These are phyloP conservation scores for Lophius piscatorius DNA, from an alignment of 2,113 vertebrate genomes.

Conservation along the genomic window DNA sequence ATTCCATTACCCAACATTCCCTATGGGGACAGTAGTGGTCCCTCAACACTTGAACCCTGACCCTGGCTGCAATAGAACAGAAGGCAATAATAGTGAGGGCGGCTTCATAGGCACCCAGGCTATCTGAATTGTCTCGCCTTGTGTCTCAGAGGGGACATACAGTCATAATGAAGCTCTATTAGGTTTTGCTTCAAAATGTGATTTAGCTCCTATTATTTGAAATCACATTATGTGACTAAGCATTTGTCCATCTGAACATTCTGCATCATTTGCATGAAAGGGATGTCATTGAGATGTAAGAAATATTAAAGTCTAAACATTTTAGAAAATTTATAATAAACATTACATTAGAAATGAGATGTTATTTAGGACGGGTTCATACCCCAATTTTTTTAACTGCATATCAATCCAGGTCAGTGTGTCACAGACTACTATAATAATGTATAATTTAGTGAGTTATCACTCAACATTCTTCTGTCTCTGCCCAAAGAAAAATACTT, in stretches of 20 bases:
- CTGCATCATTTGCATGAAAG: neutral
- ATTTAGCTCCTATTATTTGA: constrained; percentile 48
- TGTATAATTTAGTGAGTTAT: no score
- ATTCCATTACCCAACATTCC: constrained; percentile 78
- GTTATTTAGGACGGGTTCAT: no score
- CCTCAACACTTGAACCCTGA: constrained; percentile 77
- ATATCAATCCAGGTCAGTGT: no score
- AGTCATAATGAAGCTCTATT: constrained; percentile 47
- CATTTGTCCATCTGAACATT: neutral
- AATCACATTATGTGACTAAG: constrained; percentile 15
- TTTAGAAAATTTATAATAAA: no score
- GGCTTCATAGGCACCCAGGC: constrained; percentile 66
- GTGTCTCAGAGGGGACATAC: constrained; percentile 45
- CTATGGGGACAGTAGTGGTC: constrained; percentile 70
- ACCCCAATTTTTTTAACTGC: no score
- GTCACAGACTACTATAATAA: no score
- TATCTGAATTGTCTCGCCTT: constrained; percentile 48
- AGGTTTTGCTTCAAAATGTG: constrained; percentile 50
- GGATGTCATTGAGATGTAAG: neutral
- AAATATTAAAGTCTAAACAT: no score
- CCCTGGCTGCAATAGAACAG: constrained; percentile 63
- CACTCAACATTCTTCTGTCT: no score
- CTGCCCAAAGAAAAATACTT: no score
- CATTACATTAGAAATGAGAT: no score
- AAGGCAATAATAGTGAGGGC: constrained; percentile 56